Base-by-base conservation (phyloP, 1,140 invertebrate genomes). In the Cephus cinctus region DNA sequence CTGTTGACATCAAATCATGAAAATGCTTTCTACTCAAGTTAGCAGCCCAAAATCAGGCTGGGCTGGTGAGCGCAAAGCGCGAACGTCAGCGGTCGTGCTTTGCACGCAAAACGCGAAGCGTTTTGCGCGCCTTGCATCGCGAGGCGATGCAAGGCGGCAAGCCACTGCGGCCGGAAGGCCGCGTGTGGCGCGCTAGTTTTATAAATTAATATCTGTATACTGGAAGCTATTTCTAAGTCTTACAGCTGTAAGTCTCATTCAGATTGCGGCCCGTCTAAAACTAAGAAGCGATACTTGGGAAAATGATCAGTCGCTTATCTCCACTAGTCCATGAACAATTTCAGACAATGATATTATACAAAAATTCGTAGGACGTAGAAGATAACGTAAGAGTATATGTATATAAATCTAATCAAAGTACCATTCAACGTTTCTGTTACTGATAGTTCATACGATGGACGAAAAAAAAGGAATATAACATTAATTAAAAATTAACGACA, bases 221-320 rank as follows among this genome's bases (percentile, higher is more conserved):
- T 40, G 51, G 32, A 52, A 40, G 47, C 57, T 65, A 64, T 48
- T 25, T 55, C 53, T 59, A 56, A 54, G 47, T 45, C 54, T 67
- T 54, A 51, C 43, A 65, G 58, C 64, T 65, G 59, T 59, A 63
- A 67, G 68, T 63, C 57, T 51, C 55, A 52, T 50, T 54, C 54
- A 55, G 56, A 47, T 47, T 39, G 56, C 54, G 50, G 57, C 51
- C 59, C 54, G 57, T 63, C 61, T 65, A 52, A 54, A 63, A 25
- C 64, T 68, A 68, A 56, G 44, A 67, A 65, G 65, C 62, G 49
- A 67, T 65, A 57, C 52, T 32, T 56, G 39, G 56, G 52, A 55
- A 57, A 57, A 56, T 45, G 52, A 62, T 56, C 47, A 61, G 59
- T 57, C 52, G 54, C 46, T 44, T 50, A 41, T 36, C 35, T 56